A percentile compares a stretch with the other conserved stretches of the same genome.
Conservation (phyloP, 2,797 vertebrate species). For the Gadopsis marmoratus region DNA sequence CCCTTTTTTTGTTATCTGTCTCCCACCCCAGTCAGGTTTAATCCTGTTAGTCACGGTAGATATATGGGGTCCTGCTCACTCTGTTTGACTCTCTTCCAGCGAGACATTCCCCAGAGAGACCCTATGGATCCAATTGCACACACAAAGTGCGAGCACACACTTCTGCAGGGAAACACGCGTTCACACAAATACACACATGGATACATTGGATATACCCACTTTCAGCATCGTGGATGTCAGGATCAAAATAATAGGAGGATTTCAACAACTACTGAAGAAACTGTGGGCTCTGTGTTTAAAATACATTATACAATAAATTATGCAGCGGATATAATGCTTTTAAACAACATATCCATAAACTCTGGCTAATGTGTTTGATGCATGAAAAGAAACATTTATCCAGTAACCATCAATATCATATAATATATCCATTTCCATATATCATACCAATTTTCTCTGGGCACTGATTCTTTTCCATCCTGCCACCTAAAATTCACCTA, state of each 20-base stretch:
- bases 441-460: neutral
- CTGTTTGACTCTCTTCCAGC: conserved; percentile 73
- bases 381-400: conserved; percentile 57
- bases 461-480: neutral
- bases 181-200: conserved; percentile 34
- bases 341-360: conserved; percentile 28
- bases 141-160: conserved; percentile 26
- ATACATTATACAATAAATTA: conserved; percentile 42
- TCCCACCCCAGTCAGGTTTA: conserved; percentile 80
- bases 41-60: conserved; percentile 83
- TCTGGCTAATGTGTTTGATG: conserved; percentile 31
- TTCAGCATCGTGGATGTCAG: conserved; percentile 7
- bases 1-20: conserved; percentile 59
- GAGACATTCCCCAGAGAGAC: conserved; percentile 75
- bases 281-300: conserved; percentile 36
- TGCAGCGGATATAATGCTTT: conserved; percentile 19
- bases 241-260: conserved; percentile 46
- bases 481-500: neutral
- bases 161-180: conserved; percentile 29
- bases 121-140: conserved; percentile 68
- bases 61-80: conserved; percentile 76
- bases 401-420: conserved; percentile 8
- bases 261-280: conserved; percentile 46
- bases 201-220: conserved; percentile 20
- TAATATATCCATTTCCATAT: conserved; percentile 5